Evolutionary conservation across 2,113 vertebrate genomes (phyloP), one percentile per base, ranked within the genome.

Genomic region (Clarias gariepinus): DNA sequence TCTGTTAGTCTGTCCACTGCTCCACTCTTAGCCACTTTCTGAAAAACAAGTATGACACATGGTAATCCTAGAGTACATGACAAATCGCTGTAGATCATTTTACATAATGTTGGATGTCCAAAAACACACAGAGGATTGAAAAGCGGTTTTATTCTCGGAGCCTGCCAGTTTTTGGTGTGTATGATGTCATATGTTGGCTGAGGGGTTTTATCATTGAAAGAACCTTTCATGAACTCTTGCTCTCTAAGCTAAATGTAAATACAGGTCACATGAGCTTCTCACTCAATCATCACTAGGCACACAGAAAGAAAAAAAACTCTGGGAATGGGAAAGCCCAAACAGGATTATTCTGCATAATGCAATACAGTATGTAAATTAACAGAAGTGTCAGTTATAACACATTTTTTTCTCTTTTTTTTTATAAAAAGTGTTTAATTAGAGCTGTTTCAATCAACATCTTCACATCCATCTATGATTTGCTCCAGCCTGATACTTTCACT

Each of bases 1-100:
- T 99, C 98, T 0, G 98, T 99, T 90, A 98, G 94, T 61, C 98
- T 95, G 84, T 97, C 97, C 93, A 99, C 95, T 0, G 97, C 95
- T 3, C 94, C 95, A 0, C 91, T 95, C 0, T 96, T 96, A 21
- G 96, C 94, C 86, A 97, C 96, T 97, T 97, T 99, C 98, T 99
- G 93, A 74, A 77, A 86, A 41, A 53, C 25, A 66, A 55, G 28
- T 11, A 60, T 13, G 66, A 66, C 41, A 68, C 3, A 86, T 15
- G 53, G 63, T 30, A 63, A 69, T 10, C 23, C 33, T 18, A 55
- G 12, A 78, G 41, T 9, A 5, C 15, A 21, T 57, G 8, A 61
- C 18, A 55, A 66, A 78, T 8, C 11, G 28, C 41, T 77, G 57
- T 61, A 11, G 4, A 77, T 77, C 41, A 76, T 47, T 4, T 25